These are phyloP conservation scores for Pseudochirops cupreus DNA, from an alignment of 2,797 vertebrate genomes.

Conservation along the genomic window DNA sequence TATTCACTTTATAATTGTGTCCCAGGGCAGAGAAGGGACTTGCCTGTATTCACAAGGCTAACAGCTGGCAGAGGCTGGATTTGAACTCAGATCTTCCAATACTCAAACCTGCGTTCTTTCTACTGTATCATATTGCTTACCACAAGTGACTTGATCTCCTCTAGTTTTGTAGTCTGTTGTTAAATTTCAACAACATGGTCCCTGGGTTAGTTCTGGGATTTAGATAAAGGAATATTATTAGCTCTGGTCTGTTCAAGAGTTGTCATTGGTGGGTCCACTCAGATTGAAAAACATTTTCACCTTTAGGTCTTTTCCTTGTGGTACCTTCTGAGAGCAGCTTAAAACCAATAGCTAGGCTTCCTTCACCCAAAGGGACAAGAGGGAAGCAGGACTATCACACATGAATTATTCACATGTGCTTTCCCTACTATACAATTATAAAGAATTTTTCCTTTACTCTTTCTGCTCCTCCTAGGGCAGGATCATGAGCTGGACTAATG, in stretches of 20 bases:
- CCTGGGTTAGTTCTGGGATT: conserved; percentile 5
- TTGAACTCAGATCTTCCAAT: not conserved
- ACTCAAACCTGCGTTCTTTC: not conserved
- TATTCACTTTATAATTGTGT: not conserved
- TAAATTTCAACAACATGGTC: not conserved
- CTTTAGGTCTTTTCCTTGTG: not conserved
- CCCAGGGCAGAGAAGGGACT: not conserved
- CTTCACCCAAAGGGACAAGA: not conserved
- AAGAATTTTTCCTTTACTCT: not conserved
- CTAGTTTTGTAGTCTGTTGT: not conserved
- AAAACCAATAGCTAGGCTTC: conserved; percentile 36
- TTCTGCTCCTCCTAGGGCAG: not conserved
- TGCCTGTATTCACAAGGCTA: not conserved
- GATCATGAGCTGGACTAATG: not conserved
- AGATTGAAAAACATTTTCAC: not conserved
- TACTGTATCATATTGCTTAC: not conserved
- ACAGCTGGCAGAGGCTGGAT: not conserved
- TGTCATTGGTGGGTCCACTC: not conserved
- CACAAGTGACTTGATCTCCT: not conserved
- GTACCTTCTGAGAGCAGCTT: not conserved
- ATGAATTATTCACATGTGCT: conserved; percentile 4
- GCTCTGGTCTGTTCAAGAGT: not conserved
- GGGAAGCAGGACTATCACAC: conserved; percentile 11
- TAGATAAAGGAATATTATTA: conserved; percentile 7
- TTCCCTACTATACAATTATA: not conserved